These are phyloP conservation scores for Bacillus rossius DNA, from an alignment of 1,140 invertebrate species.

Conservation along the genomic window DNA sequence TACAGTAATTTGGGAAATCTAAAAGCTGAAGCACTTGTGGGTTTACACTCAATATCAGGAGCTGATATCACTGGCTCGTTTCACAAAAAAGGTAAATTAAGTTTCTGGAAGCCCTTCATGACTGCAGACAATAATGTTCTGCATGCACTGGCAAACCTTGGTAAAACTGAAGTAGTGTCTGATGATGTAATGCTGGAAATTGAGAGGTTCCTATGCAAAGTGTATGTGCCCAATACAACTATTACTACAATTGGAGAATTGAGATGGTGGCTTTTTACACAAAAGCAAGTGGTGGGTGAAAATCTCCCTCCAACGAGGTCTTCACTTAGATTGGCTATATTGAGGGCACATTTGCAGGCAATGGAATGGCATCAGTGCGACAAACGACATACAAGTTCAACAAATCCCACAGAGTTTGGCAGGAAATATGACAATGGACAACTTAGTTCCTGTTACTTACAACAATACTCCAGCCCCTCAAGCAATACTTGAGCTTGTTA, in stretches of 20 bases:
- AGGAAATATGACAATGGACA: too few relatives aligned
- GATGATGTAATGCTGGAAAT: not conserved
- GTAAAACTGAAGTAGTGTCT: not conserved
- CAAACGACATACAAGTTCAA: too few relatives aligned
- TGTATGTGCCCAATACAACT: conserved; percentile 2
- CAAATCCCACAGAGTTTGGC: too few relatives aligned
- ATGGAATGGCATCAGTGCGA: too few relatives aligned
- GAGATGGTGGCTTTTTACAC: conserved; percentile 9
- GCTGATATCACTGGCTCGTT: not conserved
- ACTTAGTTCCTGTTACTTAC: too few relatives aligned
- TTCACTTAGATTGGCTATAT: too few relatives aligned
- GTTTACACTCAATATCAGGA: not conserved
- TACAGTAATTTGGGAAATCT: not conserved
- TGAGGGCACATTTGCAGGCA: too few relatives aligned
- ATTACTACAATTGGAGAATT: conserved; percentile 2
- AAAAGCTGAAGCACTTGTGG: conserved; percentile 1
- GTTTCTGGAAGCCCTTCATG: not conserved
- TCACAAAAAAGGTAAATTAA: not conserved
- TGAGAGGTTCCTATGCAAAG: conserved; percentile 1
- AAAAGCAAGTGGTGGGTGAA: not conserved
- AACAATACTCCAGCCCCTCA: too few relatives aligned
- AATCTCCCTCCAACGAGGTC: conserved; percentile 5
- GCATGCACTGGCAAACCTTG: not conserved
- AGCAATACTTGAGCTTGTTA: too few relatives aligned
- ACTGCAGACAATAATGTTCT: not conserved